Evolutionary conservation across 2,113 vertebrate species (phyloP), one percentile per base, ranked within the genome.

Genomic region (Engraulis encrasicolus): DNA sequence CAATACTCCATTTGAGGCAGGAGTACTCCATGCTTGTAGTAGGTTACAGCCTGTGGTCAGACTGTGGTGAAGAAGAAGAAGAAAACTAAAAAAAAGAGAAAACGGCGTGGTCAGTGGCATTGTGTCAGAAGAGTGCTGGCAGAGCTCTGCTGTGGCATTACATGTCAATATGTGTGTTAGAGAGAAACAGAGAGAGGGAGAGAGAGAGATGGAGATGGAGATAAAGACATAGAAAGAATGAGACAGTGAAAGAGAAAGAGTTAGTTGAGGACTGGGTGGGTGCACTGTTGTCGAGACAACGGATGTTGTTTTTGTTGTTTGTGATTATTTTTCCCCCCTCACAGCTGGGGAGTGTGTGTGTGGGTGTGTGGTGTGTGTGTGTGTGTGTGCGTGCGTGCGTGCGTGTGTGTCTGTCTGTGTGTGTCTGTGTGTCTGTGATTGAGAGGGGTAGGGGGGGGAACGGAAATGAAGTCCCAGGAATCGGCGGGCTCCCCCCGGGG

Each of bases 381-480:
- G 12, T 54, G 52, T 54, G 52, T 54, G 52, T 54, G 52, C n/a
- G 52, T 54, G 81, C 77, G 79, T 54, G 50, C 71, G 79, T 82
- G 77, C 86, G 52, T 74, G 40, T 82, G 78, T 78, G 71, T 80
- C 23, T 82, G 85, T 84, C 71, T 78, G 50, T 84, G 78, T 80
- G 81, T 40, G 23, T 81, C 19, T 78, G 54, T 23, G 19, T 77
- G 54, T 61, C 31, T 77, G 66, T n/a, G 78, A 88, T 87, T 84
- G 52, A 74, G 23, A 54, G 82, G 48, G 85, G 84, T 78, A 84
- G 84, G 78, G 81, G 79, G 88, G 87, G 87, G n/a, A 89, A 84
- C 87, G 86, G 90, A 91, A 91, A 92, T 90, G 84, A 91, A 91
- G 86, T 86, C 89, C 85, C 88, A 85, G 85, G 89, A 87, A 84